Percentiles rank a stretch among this genome's conserved stretches.
Evolutionary conservation across 2,888 invertebrate genomes (phyloP).

Genomic region (Osmoderma eremita): DNA sequence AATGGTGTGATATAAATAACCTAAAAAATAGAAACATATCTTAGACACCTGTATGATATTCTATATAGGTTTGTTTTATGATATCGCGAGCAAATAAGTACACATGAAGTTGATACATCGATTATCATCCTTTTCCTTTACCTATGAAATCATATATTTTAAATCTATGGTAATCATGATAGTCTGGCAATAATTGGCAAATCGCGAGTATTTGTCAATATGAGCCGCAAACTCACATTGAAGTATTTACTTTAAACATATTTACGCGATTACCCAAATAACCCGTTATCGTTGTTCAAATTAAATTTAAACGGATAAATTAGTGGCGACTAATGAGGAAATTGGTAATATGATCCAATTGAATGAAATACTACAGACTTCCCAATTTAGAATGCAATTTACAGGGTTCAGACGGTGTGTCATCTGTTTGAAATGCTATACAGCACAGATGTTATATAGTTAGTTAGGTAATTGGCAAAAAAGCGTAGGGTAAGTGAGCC

Average conservation of each 20-base stretch:
- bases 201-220: constrained; percentile 13
- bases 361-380: neutral
- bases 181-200: constrained; percentile 8
- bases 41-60: too few relatives aligned
- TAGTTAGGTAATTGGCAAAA: too few relatives aligned
- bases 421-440: neutral
- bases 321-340: constrained; percentile 19
- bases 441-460: neutral
- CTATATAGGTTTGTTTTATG: too few relatives aligned
- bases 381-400: neutral
- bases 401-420: constrained; percentile 11
- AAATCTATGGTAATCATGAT: too few relatives aligned
- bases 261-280: neutral
- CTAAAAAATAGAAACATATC: too few relatives aligned
- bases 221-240: neutral
- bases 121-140: too few relatives aligned
- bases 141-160: too few relatives aligned
- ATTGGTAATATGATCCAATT: constrained; percentile 27
- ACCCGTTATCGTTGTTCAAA: too few relatives aligned
- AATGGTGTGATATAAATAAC: too few relatives aligned
- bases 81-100: too few relatives aligned
- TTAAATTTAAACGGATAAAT: constrained; percentile 9
- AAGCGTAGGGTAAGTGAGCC: too few relatives aligned
- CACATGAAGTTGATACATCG: too few relatives aligned
- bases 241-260: neutral